Percentiles rank a stretch among this genome's conserved stretches.
Evolutionary conservation across 2,888 invertebrate species (phyloP).

Genomic region (Diaphora mendica): DNA sequence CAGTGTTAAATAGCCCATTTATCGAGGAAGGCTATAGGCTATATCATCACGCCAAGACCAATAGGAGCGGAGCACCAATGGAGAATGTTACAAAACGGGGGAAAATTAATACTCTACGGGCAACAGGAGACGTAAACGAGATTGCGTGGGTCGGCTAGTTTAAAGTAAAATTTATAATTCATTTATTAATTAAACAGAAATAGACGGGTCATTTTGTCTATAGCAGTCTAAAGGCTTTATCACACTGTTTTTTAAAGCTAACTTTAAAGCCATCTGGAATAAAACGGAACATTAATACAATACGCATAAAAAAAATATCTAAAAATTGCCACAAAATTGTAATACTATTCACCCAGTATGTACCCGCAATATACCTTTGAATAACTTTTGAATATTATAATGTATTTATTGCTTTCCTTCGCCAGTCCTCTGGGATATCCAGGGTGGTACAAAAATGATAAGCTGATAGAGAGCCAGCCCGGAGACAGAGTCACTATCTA

Average conservation of each 20-base stretch:
- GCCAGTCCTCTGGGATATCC: constrained; percentile 9
- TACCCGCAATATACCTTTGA: background rate
- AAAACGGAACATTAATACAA: too few species aligned
- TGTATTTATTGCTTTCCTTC: background rate
- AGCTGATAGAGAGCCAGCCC: constrained; percentile 20
- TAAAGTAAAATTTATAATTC: background rate
- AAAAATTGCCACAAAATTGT: too few species aligned
- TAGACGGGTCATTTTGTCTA: too few species aligned
- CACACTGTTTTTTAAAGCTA: background rate
- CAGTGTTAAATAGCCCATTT: too few species aligned
- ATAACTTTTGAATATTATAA: background rate
- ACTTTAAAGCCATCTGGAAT: background rate
- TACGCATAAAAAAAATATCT: too few species aligned
- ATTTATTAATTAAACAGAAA: background rate
- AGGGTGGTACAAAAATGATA: constrained; percentile 6
- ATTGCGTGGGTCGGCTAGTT: too few species aligned
- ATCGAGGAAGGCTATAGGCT: too few species aligned
- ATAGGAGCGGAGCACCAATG: too few species aligned
- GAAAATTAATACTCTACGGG: too few species aligned
- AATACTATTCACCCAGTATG: background rate
- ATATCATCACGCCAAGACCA: too few species aligned
- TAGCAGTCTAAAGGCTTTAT: background rate
- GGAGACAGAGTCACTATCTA: constrained; percentile 68
- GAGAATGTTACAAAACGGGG: too few species aligned
- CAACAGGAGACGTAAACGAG: background rate